Conservation (phyloP, 2,113 vertebrate species). For the Scophthalmus maximus region DNA sequence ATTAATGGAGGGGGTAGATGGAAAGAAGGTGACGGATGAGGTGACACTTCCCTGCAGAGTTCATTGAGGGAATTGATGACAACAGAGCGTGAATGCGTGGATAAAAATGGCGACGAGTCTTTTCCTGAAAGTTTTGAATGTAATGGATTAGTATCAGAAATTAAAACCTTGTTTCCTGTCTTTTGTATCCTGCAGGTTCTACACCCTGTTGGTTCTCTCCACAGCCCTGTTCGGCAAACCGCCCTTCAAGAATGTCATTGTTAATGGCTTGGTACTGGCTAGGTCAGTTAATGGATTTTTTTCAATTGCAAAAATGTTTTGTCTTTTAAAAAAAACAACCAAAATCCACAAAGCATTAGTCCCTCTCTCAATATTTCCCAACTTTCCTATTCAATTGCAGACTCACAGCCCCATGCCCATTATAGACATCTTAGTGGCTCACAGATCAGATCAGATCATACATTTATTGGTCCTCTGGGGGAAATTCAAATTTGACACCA, state of each 20-base stretch:
- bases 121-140: neutral
- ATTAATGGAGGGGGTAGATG: neutral
- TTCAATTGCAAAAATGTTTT: neutral
- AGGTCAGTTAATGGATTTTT: conserved; percentile 80
- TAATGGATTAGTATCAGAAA: neutral
- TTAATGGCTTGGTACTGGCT: conserved; percentile 95
- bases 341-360: too few species aligned
- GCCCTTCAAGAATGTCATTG: conserved; percentile 98
- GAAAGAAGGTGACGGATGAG: conserved; percentile 8
- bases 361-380: neutral
- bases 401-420: neutral
- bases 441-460: too few species aligned
- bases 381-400: neutral
- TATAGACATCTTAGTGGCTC: too few species aligned
- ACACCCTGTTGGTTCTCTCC: conserved; percentile 94
- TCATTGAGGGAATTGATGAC: conserved; percentile 14
- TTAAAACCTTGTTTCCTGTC: neutral
- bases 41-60: neutral
- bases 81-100: neutral
- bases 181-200: conserved; percentile 88
- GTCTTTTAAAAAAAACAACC: too few species aligned
- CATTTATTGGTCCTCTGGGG: too few species aligned
- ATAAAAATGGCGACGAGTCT: neutral
- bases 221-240: conserved; percentile 96
- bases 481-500: too few species aligned